Evolutionary conservation across 2,113 vertebrate species (phyloP).

Genomic region (Ophthalmolycus amberensis): DNA sequence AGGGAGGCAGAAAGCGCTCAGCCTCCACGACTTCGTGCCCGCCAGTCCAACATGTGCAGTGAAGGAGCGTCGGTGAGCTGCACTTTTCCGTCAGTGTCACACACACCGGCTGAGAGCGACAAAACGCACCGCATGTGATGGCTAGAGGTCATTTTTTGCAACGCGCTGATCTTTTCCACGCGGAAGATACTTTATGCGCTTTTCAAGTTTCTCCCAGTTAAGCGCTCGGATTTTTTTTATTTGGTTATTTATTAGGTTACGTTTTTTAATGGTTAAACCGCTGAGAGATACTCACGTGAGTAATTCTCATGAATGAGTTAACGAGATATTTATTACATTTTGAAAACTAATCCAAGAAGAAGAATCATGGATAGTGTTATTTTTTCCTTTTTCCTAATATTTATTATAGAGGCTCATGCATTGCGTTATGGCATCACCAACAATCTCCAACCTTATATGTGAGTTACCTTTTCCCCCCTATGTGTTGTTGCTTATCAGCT

Average conservation of each 20-base stretch:
- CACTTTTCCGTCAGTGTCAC: slow-evolving; percentile 25
- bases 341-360: slow-evolving; percentile 25
- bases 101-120: neutral
- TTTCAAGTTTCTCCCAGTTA: neutral
- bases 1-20: slow-evolving; percentile 40
- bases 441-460: slow-evolving; percentile 88
- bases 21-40: slow-evolving; percentile 18
- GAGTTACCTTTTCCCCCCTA: slow-evolving; percentile 76
- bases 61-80: slow-evolving; percentile 46
- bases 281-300: neutral
- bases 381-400: slow-evolving; percentile 62
- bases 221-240: neutral
- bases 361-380: slow-evolving; percentile 68
- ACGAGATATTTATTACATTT: neutral
- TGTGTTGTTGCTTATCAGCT: neutral
- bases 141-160: slow-evolving; percentile 4
- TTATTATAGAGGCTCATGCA: slow-evolving; percentile 63
- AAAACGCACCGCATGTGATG: slow-evolving; percentile 28
- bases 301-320: slow-evolving; percentile 30
- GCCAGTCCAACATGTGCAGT: slow-evolving; percentile 64
- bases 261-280: neutral
- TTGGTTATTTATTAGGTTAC: neutral
- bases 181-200: slow-evolving; percentile 23
- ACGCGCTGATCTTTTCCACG: slow-evolving; percentile 15
- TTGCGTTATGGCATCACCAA: slow-evolving; percentile 65